phyloP scores from a whole-genome alignment of 2,888 invertebrate genomes.

The Panzeria rudis region DNA sequence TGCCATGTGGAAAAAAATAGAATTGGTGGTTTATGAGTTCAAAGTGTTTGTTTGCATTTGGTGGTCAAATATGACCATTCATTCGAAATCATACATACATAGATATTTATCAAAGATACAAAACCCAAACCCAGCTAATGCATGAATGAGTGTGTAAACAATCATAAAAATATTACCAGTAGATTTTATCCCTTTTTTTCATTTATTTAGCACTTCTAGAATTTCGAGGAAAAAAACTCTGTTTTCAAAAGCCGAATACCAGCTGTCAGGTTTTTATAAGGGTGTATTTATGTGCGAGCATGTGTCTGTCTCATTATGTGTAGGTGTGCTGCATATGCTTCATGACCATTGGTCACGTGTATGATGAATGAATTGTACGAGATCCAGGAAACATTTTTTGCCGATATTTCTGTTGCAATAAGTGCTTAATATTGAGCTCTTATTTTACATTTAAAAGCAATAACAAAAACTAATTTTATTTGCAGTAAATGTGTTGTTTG shows the following conservation, averaged over 20 bases:
- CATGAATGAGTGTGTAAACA: constrained; percentile 35
- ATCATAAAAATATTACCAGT: constrained; percentile 30
- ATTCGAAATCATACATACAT: constrained; percentile 57
- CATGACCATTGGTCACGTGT: constrained; percentile 40
- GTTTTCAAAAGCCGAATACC: constrained; percentile 16
- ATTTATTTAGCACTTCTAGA: constrained; percentile 14
- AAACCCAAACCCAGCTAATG: neutral
- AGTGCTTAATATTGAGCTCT: no score
- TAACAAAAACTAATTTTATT: no score
- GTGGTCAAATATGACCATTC: constrained; percentile 60
- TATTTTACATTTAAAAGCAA: no score
- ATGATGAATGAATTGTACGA: constrained; percentile 6
- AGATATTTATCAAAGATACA: constrained; percentile 41
- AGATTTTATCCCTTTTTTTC: constrained; percentile 50
- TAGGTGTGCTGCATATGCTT: constrained; percentile 13
- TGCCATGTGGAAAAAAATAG: neutral
- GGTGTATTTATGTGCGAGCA: neutral
- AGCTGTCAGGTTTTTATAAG: constrained; percentile 40
- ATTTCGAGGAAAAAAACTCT: constrained; percentile 7
- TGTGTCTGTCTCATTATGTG: neutral
- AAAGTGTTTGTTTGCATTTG: constrained; percentile 23
- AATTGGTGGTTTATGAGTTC: neutral
- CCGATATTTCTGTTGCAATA: no score
- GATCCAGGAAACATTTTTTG: no score
- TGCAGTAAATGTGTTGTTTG: no score